Evolutionary conservation across 2,888 invertebrate species (phyloP).

Genomic region (Hemithea aestivaria): DNA sequence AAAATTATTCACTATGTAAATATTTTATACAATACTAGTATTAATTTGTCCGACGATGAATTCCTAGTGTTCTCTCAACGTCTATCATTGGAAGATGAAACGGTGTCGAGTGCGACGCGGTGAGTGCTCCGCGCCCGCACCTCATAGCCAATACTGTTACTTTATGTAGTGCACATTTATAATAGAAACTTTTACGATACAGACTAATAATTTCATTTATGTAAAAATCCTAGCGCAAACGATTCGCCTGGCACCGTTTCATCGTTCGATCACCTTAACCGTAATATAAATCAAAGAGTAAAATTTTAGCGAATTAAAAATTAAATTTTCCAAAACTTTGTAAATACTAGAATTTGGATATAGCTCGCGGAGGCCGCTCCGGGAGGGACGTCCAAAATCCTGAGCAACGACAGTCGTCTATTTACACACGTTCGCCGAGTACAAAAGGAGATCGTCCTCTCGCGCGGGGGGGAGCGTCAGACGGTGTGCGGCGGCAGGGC

Average conservation of each 20-base stretch:
- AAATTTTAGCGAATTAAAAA: constrained; percentile 79
- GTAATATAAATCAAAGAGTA: constrained; percentile 77
- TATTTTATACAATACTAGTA: constrained; percentile 78
- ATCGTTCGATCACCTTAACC: constrained; percentile 71
- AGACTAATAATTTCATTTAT: constrained; percentile 75
- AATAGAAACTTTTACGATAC: constrained; percentile 74
- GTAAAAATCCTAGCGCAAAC: constrained; percentile 78
- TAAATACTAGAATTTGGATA: constrained; percentile 76
- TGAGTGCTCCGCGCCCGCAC: constrained; percentile 56
- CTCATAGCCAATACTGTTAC: constrained; percentile 61
- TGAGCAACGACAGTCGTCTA: constrained; percentile 71
- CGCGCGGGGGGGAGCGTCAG: constrained; percentile 28
- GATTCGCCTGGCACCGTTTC: constrained; percentile 76
- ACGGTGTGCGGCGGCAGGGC: constrained; percentile 35
- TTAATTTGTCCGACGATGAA: constrained; percentile 74
- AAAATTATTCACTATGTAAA: constrained; percentile 78
- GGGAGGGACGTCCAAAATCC: constrained; percentile 58
- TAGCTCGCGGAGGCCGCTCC: constrained; percentile 55
- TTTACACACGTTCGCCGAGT: constrained; percentile 66
- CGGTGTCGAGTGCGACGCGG: constrained; percentile 42
- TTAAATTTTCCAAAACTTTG: constrained; percentile 78
- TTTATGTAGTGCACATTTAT: constrained; percentile 73
- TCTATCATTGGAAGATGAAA: constrained; percentile 61
- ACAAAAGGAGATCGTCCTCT: constrained; percentile 53
- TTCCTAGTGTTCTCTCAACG: constrained; percentile 71